Conservation (phyloP, 92 coral and sea anemone genomes). For the Phenganax marumi region DNA sequence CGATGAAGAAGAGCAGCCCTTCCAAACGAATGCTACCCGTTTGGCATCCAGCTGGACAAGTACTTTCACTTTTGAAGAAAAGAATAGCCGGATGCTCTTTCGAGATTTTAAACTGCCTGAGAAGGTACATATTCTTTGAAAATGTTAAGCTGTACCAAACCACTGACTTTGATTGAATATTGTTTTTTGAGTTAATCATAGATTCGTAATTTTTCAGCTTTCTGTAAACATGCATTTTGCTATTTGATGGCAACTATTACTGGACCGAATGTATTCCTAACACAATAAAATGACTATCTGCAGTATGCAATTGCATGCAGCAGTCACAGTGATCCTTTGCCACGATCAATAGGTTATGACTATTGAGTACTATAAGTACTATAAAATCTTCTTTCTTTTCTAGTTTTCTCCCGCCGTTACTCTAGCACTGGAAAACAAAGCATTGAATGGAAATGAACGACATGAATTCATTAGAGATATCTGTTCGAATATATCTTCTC, state of each 20-base stretch:
- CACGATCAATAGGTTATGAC: too few species aligned
- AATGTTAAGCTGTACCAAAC: too few species aligned
- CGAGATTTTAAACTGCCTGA: not conserved
- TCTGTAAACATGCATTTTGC: too few species aligned
- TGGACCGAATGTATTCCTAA: too few species aligned
- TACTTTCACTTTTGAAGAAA: not conserved
- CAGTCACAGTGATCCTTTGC: too few species aligned
- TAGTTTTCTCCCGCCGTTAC: not conserved
- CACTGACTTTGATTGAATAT: too few species aligned
- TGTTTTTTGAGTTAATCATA: too few species aligned
- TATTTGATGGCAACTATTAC: too few species aligned
- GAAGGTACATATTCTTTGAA: not conserved
- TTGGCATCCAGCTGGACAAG: not conserved
- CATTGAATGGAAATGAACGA: not conserved
- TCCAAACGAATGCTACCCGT: too few species aligned
- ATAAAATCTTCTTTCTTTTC: not conserved
- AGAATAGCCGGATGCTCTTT: slow-evolving; percentile 1
- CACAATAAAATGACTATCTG: too few species aligned
- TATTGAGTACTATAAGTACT: not conserved
- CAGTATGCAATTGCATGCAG: too few species aligned
- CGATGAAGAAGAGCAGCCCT: not conserved
- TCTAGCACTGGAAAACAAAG: not conserved
- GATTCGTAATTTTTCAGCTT: too few species aligned
- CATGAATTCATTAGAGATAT: slow-evolving; percentile 7
- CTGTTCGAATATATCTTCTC: slow-evolving; percentile 1